A percentile compares a stretch with the other conserved stretches of the same genome.
Evolutionary conservation across 1,140 invertebrate species (phyloP).

Genomic region (Dendroctonus valens): DNA sequence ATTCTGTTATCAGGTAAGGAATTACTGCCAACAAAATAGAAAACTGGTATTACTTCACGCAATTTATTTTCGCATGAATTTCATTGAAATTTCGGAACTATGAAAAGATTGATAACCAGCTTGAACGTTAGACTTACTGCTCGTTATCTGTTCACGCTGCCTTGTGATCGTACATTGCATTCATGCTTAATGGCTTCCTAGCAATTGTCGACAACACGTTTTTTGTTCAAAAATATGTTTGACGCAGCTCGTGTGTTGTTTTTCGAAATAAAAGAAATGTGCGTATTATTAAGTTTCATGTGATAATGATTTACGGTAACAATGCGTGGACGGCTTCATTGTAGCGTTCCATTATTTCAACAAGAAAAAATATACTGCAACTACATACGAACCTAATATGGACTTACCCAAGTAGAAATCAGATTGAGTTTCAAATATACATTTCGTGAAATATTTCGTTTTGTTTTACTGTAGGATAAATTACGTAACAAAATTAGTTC

Average conservation of each 20-base stretch:
- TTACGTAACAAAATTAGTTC: too few species aligned
- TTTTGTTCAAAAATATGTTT: not conserved
- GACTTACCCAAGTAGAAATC: not conserved
- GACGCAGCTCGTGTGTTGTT: not conserved
- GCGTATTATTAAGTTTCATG: not conserved
- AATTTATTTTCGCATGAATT: not conserved
- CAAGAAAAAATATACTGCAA: not conserved
- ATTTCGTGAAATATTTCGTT: too few species aligned
- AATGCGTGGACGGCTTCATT: not conserved
- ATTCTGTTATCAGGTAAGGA: too few species aligned
- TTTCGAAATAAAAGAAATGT: too few species aligned
- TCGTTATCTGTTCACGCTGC: not conserved
- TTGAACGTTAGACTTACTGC: not conserved
- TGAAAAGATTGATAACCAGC: not conserved
- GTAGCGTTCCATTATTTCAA: not conserved
- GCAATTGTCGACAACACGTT: not conserved
- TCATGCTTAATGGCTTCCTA: constrained; percentile 1
- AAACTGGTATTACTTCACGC: not conserved
- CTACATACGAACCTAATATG: not conserved
- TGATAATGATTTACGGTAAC: not conserved
- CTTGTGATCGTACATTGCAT: not conserved
- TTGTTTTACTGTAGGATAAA: too few species aligned
- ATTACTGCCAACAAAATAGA: too few species aligned
- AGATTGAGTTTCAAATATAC: not conserved
- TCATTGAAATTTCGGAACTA: not conserved